Conservation (phyloP, 2,797 vertebrate genomes). For the Tenualosa thibaudeaui region DNA sequence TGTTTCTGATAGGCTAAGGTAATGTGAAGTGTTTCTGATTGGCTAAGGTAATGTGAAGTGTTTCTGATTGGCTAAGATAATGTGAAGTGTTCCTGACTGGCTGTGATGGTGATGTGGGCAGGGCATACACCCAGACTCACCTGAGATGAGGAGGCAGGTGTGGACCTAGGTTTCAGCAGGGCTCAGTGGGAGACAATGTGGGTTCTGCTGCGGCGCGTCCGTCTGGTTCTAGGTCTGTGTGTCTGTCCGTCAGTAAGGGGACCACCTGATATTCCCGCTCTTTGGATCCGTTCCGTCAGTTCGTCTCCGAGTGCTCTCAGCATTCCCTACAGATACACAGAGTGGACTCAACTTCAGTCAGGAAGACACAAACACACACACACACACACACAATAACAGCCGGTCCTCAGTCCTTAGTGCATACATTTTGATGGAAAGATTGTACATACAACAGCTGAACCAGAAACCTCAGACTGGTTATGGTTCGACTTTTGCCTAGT, state of each 20-base stretch:
- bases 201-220: slow-evolving; percentile 26
- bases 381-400: neutral
- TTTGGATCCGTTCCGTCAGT: slow-evolving; percentile 46
- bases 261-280: slow-evolving; percentile 40
- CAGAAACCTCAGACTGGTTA: too few species aligned
- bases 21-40: neutral
- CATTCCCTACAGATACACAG: slow-evolving; percentile 55
- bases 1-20: neutral
- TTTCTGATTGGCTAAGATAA: neutral
- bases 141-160: slow-evolving; percentile 27
- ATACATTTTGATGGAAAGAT: too few species aligned
- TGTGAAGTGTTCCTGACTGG: neutral
- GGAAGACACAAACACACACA: neutral
- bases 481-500: too few species aligned
- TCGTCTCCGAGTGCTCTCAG: slow-evolving; percentile 51
- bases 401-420: too few species aligned
- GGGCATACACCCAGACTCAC: neutral
- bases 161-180: slow-evolving; percentile 6
- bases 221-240: slow-evolving; percentile 27
- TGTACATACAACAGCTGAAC: too few species aligned
- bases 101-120: neutral
- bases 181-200: slow-evolving; percentile 42
- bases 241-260: slow-evolving; percentile 39
- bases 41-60: neutral
- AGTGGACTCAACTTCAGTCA: neutral